Base-by-base conservation (phyloP, 2,888 invertebrate species). In the Linyphia triangularis region DNA sequence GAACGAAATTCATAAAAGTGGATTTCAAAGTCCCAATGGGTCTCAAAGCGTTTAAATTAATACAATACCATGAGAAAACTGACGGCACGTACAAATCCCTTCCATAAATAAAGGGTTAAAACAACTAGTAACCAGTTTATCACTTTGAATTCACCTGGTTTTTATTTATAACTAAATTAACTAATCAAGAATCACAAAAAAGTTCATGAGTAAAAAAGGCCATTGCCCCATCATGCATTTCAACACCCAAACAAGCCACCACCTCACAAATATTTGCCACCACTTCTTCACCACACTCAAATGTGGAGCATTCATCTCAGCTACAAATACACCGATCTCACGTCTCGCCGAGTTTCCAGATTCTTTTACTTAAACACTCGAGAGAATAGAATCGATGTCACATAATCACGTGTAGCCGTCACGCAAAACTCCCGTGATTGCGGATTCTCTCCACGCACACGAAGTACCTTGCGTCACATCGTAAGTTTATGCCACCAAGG, bases 331-430 rank as follows among this genome's bases (percentile, higher is more conserved):
- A 10, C n/a, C 43, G 2, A 26, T 1, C 43, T 5, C 26, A 16
- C 51, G n/a, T 51, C 51, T 3, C 51, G 10, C 70, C 0, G 24
- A 24, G 43, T n/a, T 10, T 43, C 0, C 43, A 43, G 43, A 24
- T 57, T 75, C 57, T 75, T 28, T 70, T 43, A 26, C 43, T 24
- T 59, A 30, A 33, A 51, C 9, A 33, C 73, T 28, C 26, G 13
- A 30, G 30, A 57, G 73, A 75, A 30, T 13, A 30, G 22, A 75
- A 75, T 75, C 30, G 51, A 33, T 75, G 73, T 75, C 73, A 59
- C 73, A 57, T 51, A 51, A 75, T 33, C 73, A 59, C 73, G 30
- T 59, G 30, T 43, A 5, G 19, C 3, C 4, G 19, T 24, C 73
- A 75, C 73, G 73, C 73, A 30, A 59, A 9, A 16, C 4, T 1